Evolutionary conservation across 2,113 vertebrate species (phyloP).

Genomic region (Furnarius figulus): DNA sequence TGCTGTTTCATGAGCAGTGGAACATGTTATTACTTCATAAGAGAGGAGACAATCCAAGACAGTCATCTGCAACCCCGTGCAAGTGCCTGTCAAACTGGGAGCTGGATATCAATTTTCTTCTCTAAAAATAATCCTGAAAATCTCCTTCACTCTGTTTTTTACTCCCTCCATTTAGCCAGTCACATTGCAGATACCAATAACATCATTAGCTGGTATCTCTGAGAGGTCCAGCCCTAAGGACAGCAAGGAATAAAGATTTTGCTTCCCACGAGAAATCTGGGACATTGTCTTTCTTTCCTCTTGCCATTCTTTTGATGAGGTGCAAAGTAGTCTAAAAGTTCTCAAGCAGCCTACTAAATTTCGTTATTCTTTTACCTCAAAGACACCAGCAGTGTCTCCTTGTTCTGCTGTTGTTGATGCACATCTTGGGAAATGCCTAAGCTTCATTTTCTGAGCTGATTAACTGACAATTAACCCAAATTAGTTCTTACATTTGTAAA

Average conservation of each 20-base stretch:
- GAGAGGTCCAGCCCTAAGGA: neutral
- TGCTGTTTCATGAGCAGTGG: neutral
- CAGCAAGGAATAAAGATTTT: neutral
- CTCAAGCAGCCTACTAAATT: neutral
- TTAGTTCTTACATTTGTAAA: neutral
- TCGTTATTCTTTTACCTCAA: neutral
- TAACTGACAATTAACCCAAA: constrained; percentile 39
- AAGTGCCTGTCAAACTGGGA: neutral
- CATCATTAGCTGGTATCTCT: neutral
- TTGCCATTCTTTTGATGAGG: neutral
- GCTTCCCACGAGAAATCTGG: neutral
- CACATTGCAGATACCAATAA: neutral
- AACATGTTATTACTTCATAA: neutral
- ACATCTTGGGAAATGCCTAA: neutral
- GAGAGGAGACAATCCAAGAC: neutral
- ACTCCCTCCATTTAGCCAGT: too few species aligned
- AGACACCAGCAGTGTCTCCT: neutral
- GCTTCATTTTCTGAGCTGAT: neutral
- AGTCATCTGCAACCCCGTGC: neutral
- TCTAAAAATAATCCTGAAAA: neutral
- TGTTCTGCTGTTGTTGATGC: neutral
- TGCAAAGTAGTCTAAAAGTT: neutral
- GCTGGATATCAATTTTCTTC: neutral
- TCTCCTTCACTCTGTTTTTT: neutral
- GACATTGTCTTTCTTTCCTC: neutral